These are phyloP conservation scores for Mallotus villosus DNA, from an alignment of 2,797 vertebrate species.

Conservation along the genomic window DNA sequence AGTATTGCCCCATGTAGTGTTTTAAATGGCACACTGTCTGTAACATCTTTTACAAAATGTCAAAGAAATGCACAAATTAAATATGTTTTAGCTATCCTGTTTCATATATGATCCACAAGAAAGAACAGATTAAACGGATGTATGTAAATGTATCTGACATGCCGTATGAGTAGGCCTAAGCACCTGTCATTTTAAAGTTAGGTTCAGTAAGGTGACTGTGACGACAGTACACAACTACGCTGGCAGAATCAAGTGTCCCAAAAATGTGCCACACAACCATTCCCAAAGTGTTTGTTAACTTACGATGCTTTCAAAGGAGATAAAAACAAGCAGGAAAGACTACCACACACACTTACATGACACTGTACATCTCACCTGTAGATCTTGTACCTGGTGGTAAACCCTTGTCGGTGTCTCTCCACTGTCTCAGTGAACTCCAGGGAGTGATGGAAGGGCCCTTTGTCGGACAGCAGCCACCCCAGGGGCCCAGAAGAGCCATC, in stretches of 20 bases:
- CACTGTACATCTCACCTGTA: constrained; percentile 85
- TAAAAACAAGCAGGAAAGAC: background rate
- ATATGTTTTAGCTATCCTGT: no score
- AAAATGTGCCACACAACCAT: no score
- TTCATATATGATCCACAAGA: no score
- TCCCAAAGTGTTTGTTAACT: background rate
- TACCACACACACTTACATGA: background rate
- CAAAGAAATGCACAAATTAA: background rate
- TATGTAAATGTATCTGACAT: no score
- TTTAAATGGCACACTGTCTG: background rate
- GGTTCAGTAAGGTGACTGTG: no score
- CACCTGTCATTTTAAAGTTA: no score
- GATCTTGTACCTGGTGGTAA: constrained; percentile 96
- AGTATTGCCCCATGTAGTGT: constrained; percentile 12
- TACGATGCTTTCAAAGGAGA: background rate
- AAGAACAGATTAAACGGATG: no score
- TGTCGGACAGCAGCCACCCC: constrained; percentile 95
- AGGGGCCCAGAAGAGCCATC: constrained; percentile 84
- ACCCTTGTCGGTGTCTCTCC: constrained; percentile 93
- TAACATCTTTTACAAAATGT: background rate
- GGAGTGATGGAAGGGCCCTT: constrained; percentile 94
- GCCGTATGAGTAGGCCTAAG: no score
- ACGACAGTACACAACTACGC: no score
- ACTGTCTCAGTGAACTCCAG: constrained; percentile 95
- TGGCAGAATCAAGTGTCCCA: no score